These are phyloP conservation scores for Drosophila merina DNA, from an alignment of 2,888 invertebrate genomes.

Conservation along the genomic window DNA sequence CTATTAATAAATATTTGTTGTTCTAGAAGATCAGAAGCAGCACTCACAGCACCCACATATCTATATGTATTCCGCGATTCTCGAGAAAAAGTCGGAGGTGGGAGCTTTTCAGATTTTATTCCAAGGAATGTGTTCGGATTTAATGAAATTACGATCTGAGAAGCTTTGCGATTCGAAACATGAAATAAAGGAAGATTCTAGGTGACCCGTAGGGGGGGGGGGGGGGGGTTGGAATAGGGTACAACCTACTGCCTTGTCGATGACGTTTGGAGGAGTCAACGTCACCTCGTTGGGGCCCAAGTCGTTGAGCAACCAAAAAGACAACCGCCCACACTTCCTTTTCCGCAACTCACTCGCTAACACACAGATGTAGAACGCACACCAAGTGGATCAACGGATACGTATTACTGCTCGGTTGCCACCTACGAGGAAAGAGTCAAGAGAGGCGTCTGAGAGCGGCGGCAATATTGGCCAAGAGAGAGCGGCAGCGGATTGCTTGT, in stretches of 20 bases:
- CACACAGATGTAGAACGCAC: slow-evolving; percentile 47
- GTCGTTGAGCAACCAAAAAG: slow-evolving; percentile 37
- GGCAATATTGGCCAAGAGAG: slow-evolving; percentile 25
- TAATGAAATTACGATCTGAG: background rate
- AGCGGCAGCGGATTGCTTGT: slow-evolving; percentile 51
- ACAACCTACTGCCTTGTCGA: background rate
- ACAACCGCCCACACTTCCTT: slow-evolving; percentile 34
- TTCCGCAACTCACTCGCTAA: slow-evolving; percentile 37
- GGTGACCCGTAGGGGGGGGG: background rate
- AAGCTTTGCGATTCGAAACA: background rate
- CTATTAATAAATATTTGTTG: slow-evolving; percentile 1
- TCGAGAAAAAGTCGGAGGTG: background rate
- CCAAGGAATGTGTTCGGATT: background rate
- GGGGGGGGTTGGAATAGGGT: background rate
- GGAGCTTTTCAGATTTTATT: background rate
- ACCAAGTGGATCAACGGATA: background rate
- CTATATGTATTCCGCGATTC: background rate
- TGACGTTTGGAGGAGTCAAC: slow-evolving; percentile 33
- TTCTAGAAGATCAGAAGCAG: background rate
- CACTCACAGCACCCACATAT: background rate
- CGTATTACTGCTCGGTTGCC: slow-evolving; percentile 37
- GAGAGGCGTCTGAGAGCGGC: too few species aligned
- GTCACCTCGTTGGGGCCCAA: slow-evolving; percentile 35
- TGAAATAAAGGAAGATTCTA: background rate
- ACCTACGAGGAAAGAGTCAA: slow-evolving; percentile 25